Base-by-base conservation (phyloP, 2,113 vertebrate genomes). In the Synchiropus splendidus region DNA sequence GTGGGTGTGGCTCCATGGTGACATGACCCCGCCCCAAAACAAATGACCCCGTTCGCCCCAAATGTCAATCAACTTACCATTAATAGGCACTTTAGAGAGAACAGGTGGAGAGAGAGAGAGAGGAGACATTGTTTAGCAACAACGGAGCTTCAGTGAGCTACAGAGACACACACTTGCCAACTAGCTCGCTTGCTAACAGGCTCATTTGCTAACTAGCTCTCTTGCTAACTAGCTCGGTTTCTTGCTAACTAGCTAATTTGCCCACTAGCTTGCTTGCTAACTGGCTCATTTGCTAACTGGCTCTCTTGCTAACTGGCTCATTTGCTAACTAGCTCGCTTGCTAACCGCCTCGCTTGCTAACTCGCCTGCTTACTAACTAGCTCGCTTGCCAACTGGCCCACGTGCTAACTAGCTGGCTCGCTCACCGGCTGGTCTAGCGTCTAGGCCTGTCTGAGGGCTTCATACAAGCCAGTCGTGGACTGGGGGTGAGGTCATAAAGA, bases 61-160 rank as follows among this genome's bases (percentile, higher is more conserved):
- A 72, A 66, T 46, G 67, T 70, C n/a, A n/a, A 85, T 83, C 79
- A 84, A 98, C 95, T 98, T 98, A 98, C 95, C 95, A 97, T 98
- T 96, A 89, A 98, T 98, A 88, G 95, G 94, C 89, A 98, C 95
- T 98, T 97, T 85, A 89, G 82, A 92, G 86, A 90, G 89, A 90
- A 84, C 89, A 74, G 89, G 12, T 12, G 18, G 16, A 41, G 39
- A 41, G 16, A 41, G 16, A 14, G 10, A 92, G 42, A 73, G 90
- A 94, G 89, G 89, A 96, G 89, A 95, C 88, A 97, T 89, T 85
- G 81, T 87, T 86, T 97, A 95, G 90, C 89, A 92, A 90, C 84
- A 88, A 77, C 64, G 39, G 27, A 47, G 49, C 51, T 46, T 70
- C 31, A 61, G 50, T 54, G 4, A 27, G 4, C 48, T 64, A 32